phyloP scores from a whole-genome alignment of 2,797 vertebrate species.

The Menidia menidia region DNA sequence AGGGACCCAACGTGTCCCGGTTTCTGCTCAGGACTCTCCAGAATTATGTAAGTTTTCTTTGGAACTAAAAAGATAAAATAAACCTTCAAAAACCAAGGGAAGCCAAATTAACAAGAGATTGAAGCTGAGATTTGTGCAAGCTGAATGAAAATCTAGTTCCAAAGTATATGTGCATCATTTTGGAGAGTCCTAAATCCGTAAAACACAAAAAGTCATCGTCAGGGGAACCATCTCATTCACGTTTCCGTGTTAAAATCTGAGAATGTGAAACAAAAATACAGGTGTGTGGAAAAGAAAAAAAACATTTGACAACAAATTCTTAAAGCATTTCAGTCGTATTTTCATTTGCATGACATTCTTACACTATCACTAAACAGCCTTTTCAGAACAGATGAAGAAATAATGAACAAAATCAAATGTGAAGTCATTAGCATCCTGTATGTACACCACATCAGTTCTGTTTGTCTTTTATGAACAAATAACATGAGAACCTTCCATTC shows the following conservation, averaged over 20 bases:
- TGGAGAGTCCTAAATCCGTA: constrained; percentile 18
- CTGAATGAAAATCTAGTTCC: constrained; percentile 13
- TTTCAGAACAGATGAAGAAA: no score
- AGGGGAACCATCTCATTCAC: constrained; percentile 23
- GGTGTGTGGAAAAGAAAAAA: constrained; percentile 43
- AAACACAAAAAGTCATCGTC: constrained; percentile 12
- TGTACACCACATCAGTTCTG: no score
- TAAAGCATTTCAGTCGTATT: constrained; percentile 68
- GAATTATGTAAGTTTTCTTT: no score
- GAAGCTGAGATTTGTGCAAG: constrained; percentile 25
- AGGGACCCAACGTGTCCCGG: background rate
- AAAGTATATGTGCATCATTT: constrained; percentile 32
- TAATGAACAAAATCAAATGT: no score
- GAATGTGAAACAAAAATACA: constrained; percentile 23
- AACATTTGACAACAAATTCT: constrained; percentile 58
- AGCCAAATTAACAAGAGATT: constrained; percentile 6
- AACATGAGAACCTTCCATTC: no score
- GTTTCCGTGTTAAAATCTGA: constrained; percentile 13
- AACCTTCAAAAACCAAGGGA: background rate
- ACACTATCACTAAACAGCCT: constrained; percentile 45
- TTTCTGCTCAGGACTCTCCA: no score
- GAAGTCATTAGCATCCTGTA: no score
- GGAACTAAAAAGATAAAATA: background rate
- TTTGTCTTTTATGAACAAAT: no score
- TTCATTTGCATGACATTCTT: constrained; percentile 45